phyloP scores from a whole-genome alignment of 2,797 vertebrate species.

The Pseudocheirus occidentalis region DNA sequence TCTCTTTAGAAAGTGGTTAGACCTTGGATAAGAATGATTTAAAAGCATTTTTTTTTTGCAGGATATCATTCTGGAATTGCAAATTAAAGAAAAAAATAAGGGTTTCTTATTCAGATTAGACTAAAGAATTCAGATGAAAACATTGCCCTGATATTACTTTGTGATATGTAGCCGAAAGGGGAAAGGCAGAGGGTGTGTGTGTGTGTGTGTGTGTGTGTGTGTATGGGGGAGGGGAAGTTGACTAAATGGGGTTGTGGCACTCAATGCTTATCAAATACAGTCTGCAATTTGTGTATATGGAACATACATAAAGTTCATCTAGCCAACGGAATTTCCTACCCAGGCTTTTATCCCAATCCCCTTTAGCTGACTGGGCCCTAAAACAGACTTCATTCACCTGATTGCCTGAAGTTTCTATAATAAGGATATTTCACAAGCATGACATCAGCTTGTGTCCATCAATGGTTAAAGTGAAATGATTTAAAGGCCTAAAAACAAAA shows the following conservation, averaged over 20 bases:
- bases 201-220: not conserved
- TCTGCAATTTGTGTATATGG: not conserved
- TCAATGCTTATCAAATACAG: not conserved
- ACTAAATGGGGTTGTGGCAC: not conserved
- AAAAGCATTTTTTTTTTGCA: not conserved
- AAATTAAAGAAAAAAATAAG: not conserved
- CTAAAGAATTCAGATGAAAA: not conserved
- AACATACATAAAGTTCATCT: not conserved
- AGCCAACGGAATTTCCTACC: not conserved
- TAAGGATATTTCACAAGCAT: not conserved
- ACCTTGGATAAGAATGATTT: not conserved
- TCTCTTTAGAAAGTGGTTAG: not conserved
- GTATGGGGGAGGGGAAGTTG: not conserved
- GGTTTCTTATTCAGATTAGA: not conserved
- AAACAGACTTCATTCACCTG: not conserved
- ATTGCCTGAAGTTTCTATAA: not conserved
- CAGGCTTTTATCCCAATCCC: not conserved
- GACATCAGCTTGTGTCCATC: not conserved
- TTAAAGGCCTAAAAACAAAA: not conserved
- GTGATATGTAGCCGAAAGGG: not conserved
- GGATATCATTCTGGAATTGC: not conserved
- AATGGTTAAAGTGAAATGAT: not conserved
- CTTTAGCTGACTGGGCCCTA: not conserved
- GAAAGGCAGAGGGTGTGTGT: not conserved
- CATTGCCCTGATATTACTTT: not conserved